A percentile compares a stretch with the other conserved stretches of the same genome.
Conservation (phyloP, 2,797 vertebrate genomes). For the Sitta carolinensis region DNA sequence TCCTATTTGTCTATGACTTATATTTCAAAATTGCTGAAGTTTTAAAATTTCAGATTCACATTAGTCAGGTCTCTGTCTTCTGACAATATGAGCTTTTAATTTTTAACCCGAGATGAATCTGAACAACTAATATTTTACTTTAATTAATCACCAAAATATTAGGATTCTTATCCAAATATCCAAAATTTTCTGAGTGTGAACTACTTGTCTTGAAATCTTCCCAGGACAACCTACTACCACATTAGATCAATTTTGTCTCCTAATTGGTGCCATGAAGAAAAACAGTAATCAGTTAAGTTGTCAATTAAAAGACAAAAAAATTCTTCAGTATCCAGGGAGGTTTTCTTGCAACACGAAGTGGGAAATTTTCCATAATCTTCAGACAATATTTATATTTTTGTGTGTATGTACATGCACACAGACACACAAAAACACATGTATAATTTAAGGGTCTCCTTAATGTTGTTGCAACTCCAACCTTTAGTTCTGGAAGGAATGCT, state of each 20-base stretch:
- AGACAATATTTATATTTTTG: background rate
- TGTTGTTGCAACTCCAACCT: background rate
- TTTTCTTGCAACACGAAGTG: background rate
- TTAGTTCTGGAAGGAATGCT: background rate
- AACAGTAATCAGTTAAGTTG: background rate
- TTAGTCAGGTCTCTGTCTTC: background rate
- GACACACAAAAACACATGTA: background rate
- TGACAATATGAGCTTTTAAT: fast-evolving
- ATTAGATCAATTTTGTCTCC: background rate
- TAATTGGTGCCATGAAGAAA: background rate
- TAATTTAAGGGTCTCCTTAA: background rate
- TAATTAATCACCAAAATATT: background rate
- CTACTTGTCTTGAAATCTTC: background rate
- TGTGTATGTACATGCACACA: fast-evolving
- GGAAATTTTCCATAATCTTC: background rate
- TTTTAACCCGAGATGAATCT: background rate
- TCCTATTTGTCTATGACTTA: background rate
- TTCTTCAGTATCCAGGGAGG: background rate
- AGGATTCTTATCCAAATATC: background rate
- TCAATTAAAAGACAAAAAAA: background rate
- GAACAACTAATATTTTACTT: background rate
- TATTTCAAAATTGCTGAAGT: background rate
- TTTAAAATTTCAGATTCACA: background rate
- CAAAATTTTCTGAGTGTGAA: background rate
- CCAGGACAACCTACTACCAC: background rate